Evolutionary conservation across 2,888 invertebrate species (phyloP), one percentile per base, ranked within the genome.

Genomic region (Pseudococcus viburni): DNA sequence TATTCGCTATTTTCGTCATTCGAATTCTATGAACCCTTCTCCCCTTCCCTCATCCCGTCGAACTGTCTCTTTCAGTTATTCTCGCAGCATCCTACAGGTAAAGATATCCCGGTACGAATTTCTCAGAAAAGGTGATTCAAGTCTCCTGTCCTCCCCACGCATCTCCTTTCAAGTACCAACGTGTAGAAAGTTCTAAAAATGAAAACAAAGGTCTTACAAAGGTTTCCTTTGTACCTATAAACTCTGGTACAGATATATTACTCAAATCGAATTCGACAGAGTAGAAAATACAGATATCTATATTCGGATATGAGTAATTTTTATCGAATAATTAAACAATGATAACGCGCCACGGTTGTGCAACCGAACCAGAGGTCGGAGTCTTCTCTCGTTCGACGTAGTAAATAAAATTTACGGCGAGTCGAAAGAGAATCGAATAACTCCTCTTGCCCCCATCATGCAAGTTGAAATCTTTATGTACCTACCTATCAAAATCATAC

Each of bases 311-410:
- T 73, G 73, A 73, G 73, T 73, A 73, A 73, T 73, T 73, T 33
- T 73, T 73, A 73, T 73, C 73, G 15, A 73, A 68, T 68, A 73
- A 73, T 73, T 73, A 73, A 73, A 73, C 73, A 73, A 73, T 33
- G 73, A 73, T 73, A 73, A 73, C 33, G 33, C 5, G 4, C 33
- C 11, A 33, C 26, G 33, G 73, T 73, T 73, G 73, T 33, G 73
- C 33, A 73, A 73, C 15, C 73, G 73, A 73, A 73, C 73, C 73
- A 33, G 15, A 33, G 73, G 73, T 73, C 73, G 73, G 33, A 73
- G 73, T 73, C 73, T 73, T 73, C 22, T 33, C 73, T 73, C 73
- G 17, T 73, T 15, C 33, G 33, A 33, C 73, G 33, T 73, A 73
- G 33, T 73, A 73, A 73, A 73, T 33, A 33, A 68, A 68, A 33